Conservation (phyloP, 2,888 invertebrate species). For the Lithophane socia region DNA sequence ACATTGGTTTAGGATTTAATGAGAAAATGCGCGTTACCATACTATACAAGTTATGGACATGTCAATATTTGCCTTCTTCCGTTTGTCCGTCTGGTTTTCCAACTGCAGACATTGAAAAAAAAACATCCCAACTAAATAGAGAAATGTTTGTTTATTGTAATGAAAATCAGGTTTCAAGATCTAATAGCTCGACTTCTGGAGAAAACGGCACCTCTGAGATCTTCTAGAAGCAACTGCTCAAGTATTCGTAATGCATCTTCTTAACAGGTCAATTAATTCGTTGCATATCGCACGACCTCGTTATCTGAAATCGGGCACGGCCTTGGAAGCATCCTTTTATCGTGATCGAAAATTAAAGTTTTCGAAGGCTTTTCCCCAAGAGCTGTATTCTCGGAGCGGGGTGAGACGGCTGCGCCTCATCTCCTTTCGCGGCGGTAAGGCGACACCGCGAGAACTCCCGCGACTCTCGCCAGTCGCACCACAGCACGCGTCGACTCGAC, state of each 20-base stretch:
- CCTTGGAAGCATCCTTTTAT: slow-evolving; percentile 65
- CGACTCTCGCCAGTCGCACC: slow-evolving; percentile 87
- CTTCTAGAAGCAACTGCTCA: slow-evolving; percentile 29
- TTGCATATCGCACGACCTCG: slow-evolving; percentile 47
- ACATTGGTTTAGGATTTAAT: slow-evolving; percentile 26
- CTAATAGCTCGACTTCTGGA: not conserved
- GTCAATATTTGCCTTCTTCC: slow-evolving; percentile 16
- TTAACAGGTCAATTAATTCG: slow-evolving; percentile 24
- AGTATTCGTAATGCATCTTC: slow-evolving; percentile 1
- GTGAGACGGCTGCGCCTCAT: slow-evolving; percentile 78
- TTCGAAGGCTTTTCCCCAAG: slow-evolving; percentile 74
- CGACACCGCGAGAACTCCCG: slow-evolving; percentile 85
- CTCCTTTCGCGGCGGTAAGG: slow-evolving; percentile 90
- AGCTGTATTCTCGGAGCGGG: slow-evolving; percentile 82
- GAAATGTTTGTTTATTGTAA: not conserved
- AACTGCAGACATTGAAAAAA: slow-evolving; percentile 8
- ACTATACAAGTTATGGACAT: not conserved
- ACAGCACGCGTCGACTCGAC: slow-evolving; percentile 90
- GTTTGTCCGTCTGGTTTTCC: not conserved
- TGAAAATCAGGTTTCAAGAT: not conserved
- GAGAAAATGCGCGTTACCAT: slow-evolving; percentile 7
- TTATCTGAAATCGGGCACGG: slow-evolving; percentile 37
- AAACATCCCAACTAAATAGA: not conserved
- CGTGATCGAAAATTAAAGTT: slow-evolving; percentile 56
- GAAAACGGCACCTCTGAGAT: not conserved